Conservation (phyloP, 2,113 vertebrate species). For the Mixornis gularis region DNA sequence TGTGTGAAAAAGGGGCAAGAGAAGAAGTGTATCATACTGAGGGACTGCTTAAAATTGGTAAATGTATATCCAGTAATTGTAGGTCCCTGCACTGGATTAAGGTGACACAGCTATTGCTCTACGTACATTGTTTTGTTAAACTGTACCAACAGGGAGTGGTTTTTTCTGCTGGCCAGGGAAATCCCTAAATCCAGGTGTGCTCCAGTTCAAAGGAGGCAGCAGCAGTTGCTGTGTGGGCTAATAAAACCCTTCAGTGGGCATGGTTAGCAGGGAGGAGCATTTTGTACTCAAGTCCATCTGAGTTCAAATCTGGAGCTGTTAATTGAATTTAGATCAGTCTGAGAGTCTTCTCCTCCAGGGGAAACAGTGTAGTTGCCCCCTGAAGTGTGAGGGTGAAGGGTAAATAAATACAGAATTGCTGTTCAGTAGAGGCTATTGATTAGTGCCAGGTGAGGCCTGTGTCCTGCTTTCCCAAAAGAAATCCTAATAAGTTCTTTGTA, state of each 20-base stretch:
- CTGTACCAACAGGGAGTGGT: neutral
- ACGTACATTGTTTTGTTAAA: neutral
- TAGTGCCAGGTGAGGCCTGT: neutral
- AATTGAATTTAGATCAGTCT: neutral
- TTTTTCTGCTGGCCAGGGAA: neutral
- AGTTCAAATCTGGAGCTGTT: neutral
- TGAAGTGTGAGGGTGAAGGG: neutral
- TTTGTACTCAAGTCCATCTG: accelerated
- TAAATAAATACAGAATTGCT: neutral
- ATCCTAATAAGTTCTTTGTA: neutral
- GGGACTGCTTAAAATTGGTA: neutral
- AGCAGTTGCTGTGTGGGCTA: neutral
- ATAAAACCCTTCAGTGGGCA: neutral
- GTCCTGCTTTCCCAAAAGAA: neutral
- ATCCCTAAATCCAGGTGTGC: neutral
- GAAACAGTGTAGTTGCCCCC: neutral
- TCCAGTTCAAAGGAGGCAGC: neutral
- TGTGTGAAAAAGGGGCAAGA: neutral
- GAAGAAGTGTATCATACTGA: neutral
- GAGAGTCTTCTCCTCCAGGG: neutral
- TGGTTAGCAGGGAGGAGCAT: neutral
- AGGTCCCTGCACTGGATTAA: neutral
- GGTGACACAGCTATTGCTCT: neutral
- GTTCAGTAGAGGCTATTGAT: neutral
- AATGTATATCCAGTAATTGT: neutral